phyloP scores from a whole-genome alignment of 2,888 invertebrate genomes.

The Theodoxus fluviatilis region DNA sequence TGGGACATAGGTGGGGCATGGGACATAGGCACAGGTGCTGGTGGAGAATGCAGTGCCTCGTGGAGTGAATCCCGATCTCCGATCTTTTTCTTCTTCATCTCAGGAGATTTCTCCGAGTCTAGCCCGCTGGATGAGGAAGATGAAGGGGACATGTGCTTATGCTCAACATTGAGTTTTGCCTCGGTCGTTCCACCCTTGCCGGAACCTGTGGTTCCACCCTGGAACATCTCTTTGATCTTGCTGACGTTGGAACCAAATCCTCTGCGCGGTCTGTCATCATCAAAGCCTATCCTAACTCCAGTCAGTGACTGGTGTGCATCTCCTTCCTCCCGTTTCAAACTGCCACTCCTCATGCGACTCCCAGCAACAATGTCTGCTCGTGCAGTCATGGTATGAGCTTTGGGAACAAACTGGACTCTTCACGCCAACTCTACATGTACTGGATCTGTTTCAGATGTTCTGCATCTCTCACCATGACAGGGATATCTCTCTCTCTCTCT shows the following conservation, averaged over 20 bases:
- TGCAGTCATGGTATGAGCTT: neutral
- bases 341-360: conserved; percentile 38
- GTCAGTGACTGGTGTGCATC: conserved; percentile 32
- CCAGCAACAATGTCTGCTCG: neutral
- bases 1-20: neutral
- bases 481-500: no score
- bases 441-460: no score
- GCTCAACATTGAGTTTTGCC: no score
- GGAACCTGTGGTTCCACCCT: conserved; percentile 29
- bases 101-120: conserved; percentile 41
- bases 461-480: no score
- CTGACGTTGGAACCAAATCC: conserved; percentile 52
- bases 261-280: conserved; percentile 24
- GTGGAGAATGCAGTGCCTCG: conserved; percentile 4
- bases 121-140: no score
- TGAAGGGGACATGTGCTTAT: conserved; percentile 24
- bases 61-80: conserved; percentile 25
- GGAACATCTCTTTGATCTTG: conserved; percentile 56
- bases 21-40: conserved; percentile 15
- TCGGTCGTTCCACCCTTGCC: no score
- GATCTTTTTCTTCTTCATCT: conserved; percentile 39
- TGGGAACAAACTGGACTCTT: no score
- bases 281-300: conserved; percentile 27
- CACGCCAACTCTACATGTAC: no score
- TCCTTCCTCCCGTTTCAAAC: conserved; percentile 33